Base-by-base conservation (phyloP, 2,797 vertebrate genomes). In the Neosilurus hyrtlii region DNA sequence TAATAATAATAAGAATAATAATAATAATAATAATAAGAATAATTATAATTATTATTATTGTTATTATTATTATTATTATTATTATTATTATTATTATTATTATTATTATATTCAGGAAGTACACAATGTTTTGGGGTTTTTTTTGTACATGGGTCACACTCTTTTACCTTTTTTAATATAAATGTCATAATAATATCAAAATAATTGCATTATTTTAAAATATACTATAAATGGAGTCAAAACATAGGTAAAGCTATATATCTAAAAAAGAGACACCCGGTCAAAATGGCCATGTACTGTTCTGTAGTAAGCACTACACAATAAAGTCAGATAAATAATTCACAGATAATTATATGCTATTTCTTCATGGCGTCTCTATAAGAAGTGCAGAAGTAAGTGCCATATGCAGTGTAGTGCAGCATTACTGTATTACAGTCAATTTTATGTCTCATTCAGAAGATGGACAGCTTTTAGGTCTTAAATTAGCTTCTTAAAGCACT, bases 371-470 rank as follows among this genome's bases (percentile, higher is more conserved):
- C 57, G 30, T 75, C 54, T 43, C 24, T 74, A 56, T 56, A 74
- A 57, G 72, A 20, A 26, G 15, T 57, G 52, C 26, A 35, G 52
- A 56, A 35, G 51, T 30, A 10, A 56, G 72, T 74, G 24, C 16
- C 72, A 75, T 37, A 56, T 37, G 73, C 24, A 22, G 52, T 30
- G 52, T 56, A 56, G 71, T 30, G 26, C 73, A 20, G 10, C 54
- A 75, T 76, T 76, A 43, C 43, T 43, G 43, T 43, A n/a, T 76
- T 76, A 59, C 73, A 63, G 57, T 77, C 75, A 77, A 63, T 63
- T 77, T 49, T 51, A 35, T 49, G 74, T 77, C 57, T 62, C 35
- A 15, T 77, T 61, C 14, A 24, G 35, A 24, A 62, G 22, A 61
- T 14, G 6, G n/a, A 61, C 11, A 61, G 35, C 35, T 35, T 74